These are phyloP conservation scores for Platichthys flesus DNA, from an alignment of 2,113 vertebrate species.

Conservation along the genomic window DNA sequence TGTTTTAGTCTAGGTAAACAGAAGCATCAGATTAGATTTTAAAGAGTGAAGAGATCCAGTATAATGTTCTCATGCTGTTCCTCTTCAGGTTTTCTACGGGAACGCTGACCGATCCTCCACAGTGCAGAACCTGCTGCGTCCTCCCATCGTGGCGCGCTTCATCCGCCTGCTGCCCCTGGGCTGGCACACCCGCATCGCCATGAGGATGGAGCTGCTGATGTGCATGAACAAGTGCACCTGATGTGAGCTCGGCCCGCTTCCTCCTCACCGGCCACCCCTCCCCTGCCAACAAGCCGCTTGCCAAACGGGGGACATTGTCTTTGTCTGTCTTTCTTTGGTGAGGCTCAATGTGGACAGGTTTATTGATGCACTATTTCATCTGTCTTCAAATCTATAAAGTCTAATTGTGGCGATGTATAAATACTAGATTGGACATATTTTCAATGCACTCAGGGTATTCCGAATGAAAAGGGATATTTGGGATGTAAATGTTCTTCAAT, in stretches of 20 bases:
- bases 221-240: conserved; percentile 91
- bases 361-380: neutral
- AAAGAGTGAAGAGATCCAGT: no score
- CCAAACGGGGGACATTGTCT: conserved; percentile 29
- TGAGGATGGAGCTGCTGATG: conserved; percentile 95
- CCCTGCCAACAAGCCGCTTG: conserved; percentile 21
- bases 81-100: conserved; percentile 92
- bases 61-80: no score
- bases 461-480: neutral
- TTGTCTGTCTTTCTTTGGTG: neutral
- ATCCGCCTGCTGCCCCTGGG: conserved; percentile 93
- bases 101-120: conserved; percentile 93
- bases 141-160: conserved; percentile 92
- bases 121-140: conserved; percentile 95
- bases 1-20: no score
- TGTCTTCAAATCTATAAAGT: conserved; percentile 23
- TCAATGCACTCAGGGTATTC: no score
- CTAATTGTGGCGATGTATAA: conserved; percentile 9
- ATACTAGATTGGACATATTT: conserved; percentile 3
- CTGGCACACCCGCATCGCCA: conserved; percentile 97
- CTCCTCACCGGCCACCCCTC: neutral
- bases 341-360: conserved; percentile 5
- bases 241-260: conserved; percentile 14
- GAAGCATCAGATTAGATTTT: no score
- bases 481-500: neutral